Conservation (phyloP, 2,113 vertebrate genomes). For the Regulus satrapa region DNA sequence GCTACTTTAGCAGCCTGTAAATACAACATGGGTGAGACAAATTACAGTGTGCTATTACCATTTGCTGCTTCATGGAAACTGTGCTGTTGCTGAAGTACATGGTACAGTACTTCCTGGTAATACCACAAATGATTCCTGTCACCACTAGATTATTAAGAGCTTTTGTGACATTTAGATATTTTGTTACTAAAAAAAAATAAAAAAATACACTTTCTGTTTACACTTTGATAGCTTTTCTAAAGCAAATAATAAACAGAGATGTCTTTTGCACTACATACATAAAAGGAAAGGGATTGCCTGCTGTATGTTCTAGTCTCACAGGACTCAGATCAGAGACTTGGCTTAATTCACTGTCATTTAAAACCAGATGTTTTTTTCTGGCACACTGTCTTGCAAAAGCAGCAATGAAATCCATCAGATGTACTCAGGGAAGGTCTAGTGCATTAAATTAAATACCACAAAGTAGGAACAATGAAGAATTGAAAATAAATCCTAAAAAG, state of each 20-base stretch:
- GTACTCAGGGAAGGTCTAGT: background rate
- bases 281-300: slow-evolving; percentile 16
- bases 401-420: slow-evolving; percentile 36
- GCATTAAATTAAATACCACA: slow-evolving; percentile 1
- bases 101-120: background rate
- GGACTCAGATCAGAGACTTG: slow-evolving; percentile 40
- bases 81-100: background rate
- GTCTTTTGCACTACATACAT: background rate
- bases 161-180: background rate
- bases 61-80: background rate
- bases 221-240: slow-evolving; percentile 10
- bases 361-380: slow-evolving; percentile 55
- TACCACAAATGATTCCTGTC: background rate
- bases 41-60: background rate
- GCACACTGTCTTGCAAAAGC: slow-evolving; percentile 12
- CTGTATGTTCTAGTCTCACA: background rate
- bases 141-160: background rate
- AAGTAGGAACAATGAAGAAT: slow-evolving; percentile 6
- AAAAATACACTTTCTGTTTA: slow-evolving; percentile 32
- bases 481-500: slow-evolving; percentile 9
- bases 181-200: too few relatives aligned
- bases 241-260: slow-evolving; percentile 36
- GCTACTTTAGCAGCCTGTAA: background rate
- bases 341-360: slow-evolving; percentile 40
- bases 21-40: background rate